Evolutionary conservation across 37 sponge, comb jelly and placozoan species (phyloP), one percentile per base, ranked within the genome.

Genomic region (Tethya wilhelma): DNA sequence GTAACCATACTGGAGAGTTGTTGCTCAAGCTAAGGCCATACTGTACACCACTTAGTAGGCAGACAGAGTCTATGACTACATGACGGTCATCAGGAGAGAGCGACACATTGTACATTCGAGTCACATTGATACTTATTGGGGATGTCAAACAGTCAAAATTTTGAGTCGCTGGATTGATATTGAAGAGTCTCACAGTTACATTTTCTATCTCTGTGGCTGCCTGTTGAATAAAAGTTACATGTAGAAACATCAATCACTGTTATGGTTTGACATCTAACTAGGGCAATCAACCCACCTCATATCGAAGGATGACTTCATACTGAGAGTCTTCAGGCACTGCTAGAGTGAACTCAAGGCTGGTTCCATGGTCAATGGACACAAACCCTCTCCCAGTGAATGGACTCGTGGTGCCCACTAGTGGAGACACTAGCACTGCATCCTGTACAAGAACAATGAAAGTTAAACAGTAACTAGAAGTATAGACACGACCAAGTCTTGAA

Each of bases 291-390:
- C 55, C 17, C 55, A 91, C 87, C 53, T 36, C 23, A 46, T 82
- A 81, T 66, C 91, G 49, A 26, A 91, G 37, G 25, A 86, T 75
- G 38, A 91, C 25, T 43, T 78, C 74, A 66, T 91, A 91, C 32
- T 53, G 76, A 28, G 71, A 53, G 36, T 71, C 59, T 38, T 63
- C 32, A 14, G 77, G 83, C 7, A 78, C 79, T 17, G 29, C 26
- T n/a, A 82, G 17, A 12, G 32, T 44, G 57, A 91, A 78, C 38
- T 2, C 23, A 28, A 64, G 29, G 5, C 43, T 67, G 39, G 59
- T 66, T 25, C 36, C 23, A 31, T 19, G 14, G 5, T 79, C 22
- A 11, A 82, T 11, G 30, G 36, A 29, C 4, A 77, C 75, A 22
- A 74, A 81, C 11, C 87, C 91, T 60, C 59, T 71, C 9, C 87